A percentile compares a stretch with the other conserved stretches of the same genome.
phyloP scores from a whole-genome alignment of 2,797 vertebrate species.

The Gephyroberyx darwinii region DNA sequence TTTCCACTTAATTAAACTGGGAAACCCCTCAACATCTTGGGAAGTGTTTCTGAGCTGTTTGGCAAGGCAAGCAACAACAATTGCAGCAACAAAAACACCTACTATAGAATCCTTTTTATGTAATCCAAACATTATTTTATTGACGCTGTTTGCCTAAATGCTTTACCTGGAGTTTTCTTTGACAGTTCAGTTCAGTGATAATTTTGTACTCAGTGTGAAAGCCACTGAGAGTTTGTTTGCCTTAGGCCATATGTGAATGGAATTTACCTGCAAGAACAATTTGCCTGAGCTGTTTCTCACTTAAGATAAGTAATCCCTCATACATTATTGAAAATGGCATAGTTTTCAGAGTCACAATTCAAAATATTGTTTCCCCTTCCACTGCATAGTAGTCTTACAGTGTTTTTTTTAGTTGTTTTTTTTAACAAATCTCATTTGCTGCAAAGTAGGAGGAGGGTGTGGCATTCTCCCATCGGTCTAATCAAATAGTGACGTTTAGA shows the following conservation, averaged over 20 bases:
- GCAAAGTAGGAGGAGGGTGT: slow-evolving; percentile 62
- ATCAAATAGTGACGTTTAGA: slow-evolving; percentile 77
- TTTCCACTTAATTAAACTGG: neutral
- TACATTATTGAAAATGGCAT: slow-evolving; percentile 68
- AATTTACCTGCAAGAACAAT: slow-evolving; percentile 74
- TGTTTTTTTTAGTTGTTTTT: slow-evolving; percentile 7
- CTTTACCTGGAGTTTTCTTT: slow-evolving; percentile 40
- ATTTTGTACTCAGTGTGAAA: slow-evolving; percentile 53
- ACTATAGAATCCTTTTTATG: neutral
- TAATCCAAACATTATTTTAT: slow-evolving; percentile 33
- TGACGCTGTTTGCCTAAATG: slow-evolving; percentile 24
- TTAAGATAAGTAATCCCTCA: slow-evolving; percentile 73
- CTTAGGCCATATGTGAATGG: slow-evolving; percentile 64
- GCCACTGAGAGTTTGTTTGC: slow-evolving; percentile 54
- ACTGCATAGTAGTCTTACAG: slow-evolving; percentile 16
- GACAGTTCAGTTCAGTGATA: slow-evolving; percentile 55
- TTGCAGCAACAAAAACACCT: neutral
- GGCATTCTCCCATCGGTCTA: slow-evolving; percentile 67
- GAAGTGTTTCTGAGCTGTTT: slow-evolving; percentile 1
- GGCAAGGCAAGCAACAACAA: neutral
- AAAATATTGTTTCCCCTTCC: neutral
- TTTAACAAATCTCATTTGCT: slow-evolving; percentile 49
- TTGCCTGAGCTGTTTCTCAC: slow-evolving; percentile 68
- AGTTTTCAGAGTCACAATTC: neutral
- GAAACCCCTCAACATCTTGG: neutral